A percentile compares a stretch with the other conserved stretches of the same genome.
These are phyloP conservation scores for Leuciscus idus DNA, from an alignment of 2,113 vertebrate genomes.

Conservation along the genomic window DNA sequence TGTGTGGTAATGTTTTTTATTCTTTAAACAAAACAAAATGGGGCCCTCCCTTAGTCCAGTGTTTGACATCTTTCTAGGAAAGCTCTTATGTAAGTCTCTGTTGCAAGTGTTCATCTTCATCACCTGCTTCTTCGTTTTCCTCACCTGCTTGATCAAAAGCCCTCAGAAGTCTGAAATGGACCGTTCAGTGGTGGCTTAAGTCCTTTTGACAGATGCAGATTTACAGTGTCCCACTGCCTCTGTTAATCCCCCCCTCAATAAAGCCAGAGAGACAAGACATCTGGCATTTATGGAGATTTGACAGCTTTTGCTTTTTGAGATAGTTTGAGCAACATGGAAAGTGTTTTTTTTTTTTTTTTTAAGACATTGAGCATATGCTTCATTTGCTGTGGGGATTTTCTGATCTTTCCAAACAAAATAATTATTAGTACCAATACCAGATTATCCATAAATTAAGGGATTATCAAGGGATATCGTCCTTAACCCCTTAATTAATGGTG, in stretches of 20 bases:
- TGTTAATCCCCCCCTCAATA: neutral
- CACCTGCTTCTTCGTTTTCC: neutral
- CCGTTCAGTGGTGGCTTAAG: neutral
- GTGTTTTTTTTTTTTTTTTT: neutral
- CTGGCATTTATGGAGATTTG: neutral
- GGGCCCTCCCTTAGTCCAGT: neutral
- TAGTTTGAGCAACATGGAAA: neutral
- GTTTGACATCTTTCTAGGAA: constrained; percentile 7
- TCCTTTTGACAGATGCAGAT: constrained; percentile 22
- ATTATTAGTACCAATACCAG: neutral
- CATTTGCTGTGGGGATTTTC: neutral
- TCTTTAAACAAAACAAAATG: neutral
- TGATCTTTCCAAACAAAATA: neutral
- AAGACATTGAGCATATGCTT: neutral
- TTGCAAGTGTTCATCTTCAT: neutral
- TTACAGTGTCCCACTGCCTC: neutral
- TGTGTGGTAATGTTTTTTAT: neutral
- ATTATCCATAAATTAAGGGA: neutral
- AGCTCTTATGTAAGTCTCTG: constrained; percentile 7
- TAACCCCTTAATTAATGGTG: neutral
- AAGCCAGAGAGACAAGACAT: neutral
- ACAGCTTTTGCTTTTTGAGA: neutral
- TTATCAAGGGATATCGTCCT: neutral
- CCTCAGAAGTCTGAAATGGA: neutral
- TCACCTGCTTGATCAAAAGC: neutral